phyloP scores from a whole-genome alignment of 2,797 vertebrate genomes.

The Sebastes diploproa region DNA sequence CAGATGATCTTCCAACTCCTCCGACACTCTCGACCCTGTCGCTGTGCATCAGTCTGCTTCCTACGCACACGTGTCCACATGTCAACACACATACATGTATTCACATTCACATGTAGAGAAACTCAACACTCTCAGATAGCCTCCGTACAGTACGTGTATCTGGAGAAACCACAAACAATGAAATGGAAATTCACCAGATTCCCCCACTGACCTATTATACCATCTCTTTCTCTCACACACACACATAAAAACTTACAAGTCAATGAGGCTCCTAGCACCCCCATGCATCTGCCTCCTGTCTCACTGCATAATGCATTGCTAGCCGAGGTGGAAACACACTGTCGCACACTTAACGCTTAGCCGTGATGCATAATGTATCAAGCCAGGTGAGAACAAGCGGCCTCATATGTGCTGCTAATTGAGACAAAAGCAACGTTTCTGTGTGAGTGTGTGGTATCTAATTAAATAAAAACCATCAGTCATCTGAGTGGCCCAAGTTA shows the following conservation, averaged over 20 bases:
- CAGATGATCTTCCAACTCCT: neutral
- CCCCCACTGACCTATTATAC: neutral
- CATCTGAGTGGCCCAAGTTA: neutral
- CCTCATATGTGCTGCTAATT: slow-evolving; percentile 24
- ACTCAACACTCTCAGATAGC: neutral
- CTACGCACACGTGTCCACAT: neutral
- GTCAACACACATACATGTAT: slow-evolving; percentile 21
- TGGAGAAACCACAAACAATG: neutral
- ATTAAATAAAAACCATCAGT: slow-evolving; percentile 6
- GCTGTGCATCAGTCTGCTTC: slow-evolving; percentile 23
- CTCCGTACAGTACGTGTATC: neutral
- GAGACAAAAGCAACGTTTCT: slow-evolving; percentile 13
- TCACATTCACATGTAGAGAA: neutral
- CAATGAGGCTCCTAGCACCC: neutral
- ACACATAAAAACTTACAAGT: neutral
- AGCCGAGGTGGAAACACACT: slow-evolving; percentile 11
- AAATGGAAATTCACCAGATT: neutral
- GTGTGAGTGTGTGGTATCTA: neutral
- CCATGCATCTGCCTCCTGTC: slow-evolving; percentile 17
- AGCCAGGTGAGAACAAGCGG: slow-evolving; percentile 28
- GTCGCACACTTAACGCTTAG: neutral
- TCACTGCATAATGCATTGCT: slow-evolving; percentile 28
- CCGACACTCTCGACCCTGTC: slow-evolving; percentile 18
- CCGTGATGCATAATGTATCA: slow-evolving; percentile 39
- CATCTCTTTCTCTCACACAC: neutral